Evolutionary conservation across 1,140 invertebrate genomes (phyloP).

Genomic region (Hirudo medicinalis): DNA sequence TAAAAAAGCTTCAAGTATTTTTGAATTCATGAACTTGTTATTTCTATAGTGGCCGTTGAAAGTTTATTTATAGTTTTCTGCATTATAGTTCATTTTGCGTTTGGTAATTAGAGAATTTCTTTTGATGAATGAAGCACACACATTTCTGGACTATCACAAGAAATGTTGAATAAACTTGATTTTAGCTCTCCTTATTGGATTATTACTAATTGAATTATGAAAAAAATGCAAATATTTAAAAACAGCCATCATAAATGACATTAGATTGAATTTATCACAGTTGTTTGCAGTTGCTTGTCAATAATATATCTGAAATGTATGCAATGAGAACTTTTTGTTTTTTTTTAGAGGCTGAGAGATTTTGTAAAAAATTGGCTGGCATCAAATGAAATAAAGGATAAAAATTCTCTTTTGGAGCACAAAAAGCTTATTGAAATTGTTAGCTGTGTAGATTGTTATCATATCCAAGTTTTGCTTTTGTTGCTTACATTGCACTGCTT

Average conservation of each 20-base stretch:
- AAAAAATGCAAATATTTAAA: background rate
- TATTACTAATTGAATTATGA: background rate
- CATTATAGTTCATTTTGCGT: background rate
- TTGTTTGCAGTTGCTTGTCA: background rate
- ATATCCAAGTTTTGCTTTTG: background rate
- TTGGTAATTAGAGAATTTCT: background rate
- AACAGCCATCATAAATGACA: background rate
- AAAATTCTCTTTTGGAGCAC: conserved; percentile 83
- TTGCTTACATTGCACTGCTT: background rate
- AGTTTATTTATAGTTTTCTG: background rate
- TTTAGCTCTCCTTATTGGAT: background rate
- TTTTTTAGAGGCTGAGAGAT: conserved; percentile 80
- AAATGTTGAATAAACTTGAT: background rate
- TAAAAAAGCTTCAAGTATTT: conserved; percentile 75
- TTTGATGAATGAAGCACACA: background rate
- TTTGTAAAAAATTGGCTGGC: conserved; percentile 99
- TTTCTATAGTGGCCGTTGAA: background rate
- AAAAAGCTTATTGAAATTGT: conserved; percentile 96
- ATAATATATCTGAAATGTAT: background rate
- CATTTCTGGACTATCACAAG: background rate
- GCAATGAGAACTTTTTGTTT: conserved; percentile 9
- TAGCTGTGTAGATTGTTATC: conserved; percentile 33
- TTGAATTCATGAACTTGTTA: background rate
- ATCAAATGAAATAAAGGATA: conserved; percentile 98
- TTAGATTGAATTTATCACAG: background rate